Evolutionary conservation across 2,113 vertebrate species (phyloP).

Genomic region (Anguilla japonica): DNA sequence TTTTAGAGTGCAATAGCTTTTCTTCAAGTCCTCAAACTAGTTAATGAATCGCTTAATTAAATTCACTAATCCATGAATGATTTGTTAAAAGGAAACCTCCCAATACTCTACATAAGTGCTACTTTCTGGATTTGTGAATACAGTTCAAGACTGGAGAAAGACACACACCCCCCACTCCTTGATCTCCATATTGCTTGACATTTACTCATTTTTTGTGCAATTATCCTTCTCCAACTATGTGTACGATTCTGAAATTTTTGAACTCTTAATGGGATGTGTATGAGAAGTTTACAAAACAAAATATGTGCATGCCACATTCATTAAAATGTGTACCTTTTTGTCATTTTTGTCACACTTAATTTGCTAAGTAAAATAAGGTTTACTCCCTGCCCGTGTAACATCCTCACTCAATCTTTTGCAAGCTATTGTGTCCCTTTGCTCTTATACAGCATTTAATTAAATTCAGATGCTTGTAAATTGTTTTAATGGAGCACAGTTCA

Average conservation of each 20-base stretch:
- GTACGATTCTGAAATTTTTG: background rate
- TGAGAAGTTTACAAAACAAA: background rate
- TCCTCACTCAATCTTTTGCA: background rate
- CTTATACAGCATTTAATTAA: background rate
- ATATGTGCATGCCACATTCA: background rate
- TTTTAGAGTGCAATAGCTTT: background rate
- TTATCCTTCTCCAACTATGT: background rate
- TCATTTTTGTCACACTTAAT: background rate
- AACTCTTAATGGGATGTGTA: background rate
- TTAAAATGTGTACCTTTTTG: background rate
- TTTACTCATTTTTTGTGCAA: too few species aligned
- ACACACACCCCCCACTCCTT: too few species aligned
- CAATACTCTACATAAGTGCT: background rate
- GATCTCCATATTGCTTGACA: too few species aligned
- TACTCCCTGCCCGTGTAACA: background rate
- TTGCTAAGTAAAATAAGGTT: background rate
- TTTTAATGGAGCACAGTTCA: constrained; percentile 49
- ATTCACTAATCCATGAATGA: too few species aligned
- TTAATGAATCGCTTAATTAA: too few species aligned
- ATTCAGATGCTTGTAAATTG: constrained; percentile 32
- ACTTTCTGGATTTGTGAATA: background rate
- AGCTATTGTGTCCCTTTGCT: background rate
- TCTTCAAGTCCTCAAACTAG: too few species aligned
- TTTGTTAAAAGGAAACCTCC: too few species aligned
- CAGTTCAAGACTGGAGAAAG: background rate